Base-by-base conservation (phyloP, 2,888 invertebrate genomes). In the Tetragonisca angustula region DNA sequence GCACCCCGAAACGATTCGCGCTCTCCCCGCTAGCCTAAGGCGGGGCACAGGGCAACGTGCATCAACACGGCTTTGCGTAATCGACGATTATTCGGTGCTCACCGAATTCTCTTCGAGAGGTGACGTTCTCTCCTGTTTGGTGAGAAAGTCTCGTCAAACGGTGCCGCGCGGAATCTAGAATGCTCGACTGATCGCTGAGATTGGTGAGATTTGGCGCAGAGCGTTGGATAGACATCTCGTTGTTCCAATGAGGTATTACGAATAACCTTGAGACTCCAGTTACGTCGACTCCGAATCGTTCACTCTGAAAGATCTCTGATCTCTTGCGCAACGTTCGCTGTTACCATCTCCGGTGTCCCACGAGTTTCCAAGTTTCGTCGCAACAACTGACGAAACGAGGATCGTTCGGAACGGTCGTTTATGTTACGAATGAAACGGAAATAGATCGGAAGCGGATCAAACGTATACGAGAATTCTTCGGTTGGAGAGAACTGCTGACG, bases 41-140 rank as follows among this genome's bases (percentile, higher is more conserved):
- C 56, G 68, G 71, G 74, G 76, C 69, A 74, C 77, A 43, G 77
- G 68, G 72, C 81, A 76, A 70, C 52, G 61, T 54, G 3, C 67
- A 43, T 9, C 43, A 27, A 27, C 2, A 27, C 2, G 21, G 61
- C 43, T 84, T 90, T 90, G 82, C 84, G 89, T 90, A 90, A 89
- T 76, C 79, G 62, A 19, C 36, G 65, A 83, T 79, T 87, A 89
- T 59, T 62, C 72, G 19, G 70, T 5, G 43, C 49, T 50, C 72
- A 15, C 11, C 52, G 71, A 69, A 83, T 79, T 81, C 74, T 62
- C 69, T 17, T 36, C 1, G 9, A 19, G 15, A 56, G 24, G 49
- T 32, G 49, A 43, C 43, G 43, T 43, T 43, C 43, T 49, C 11
- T 50, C 17, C 36, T 3, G 15, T 1, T 65, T 13, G 64, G 1